A percentile compares a stretch with the other conserved stretches of the same genome.
phyloP scores from a whole-genome alignment of 2,888 invertebrate species.

The Erynnis tages region DNA sequence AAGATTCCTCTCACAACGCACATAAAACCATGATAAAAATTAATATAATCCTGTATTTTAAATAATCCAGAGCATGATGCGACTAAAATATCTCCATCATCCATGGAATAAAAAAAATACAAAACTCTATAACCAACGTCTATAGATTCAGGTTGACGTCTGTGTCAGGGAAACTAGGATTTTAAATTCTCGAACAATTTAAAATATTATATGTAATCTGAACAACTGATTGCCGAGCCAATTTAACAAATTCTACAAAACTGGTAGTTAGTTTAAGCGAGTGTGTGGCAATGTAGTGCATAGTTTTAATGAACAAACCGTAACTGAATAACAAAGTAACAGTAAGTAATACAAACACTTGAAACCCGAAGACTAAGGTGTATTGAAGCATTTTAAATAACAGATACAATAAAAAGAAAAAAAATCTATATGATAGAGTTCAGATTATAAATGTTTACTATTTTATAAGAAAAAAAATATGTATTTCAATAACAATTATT shows the following conservation, averaged over 20 bases:
- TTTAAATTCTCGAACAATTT: too few species aligned
- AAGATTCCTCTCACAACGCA: too few species aligned
- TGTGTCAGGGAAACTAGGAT: too few species aligned
- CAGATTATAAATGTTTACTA: slow-evolving; percentile 9
- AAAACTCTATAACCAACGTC: too few species aligned
- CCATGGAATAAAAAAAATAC: too few species aligned
- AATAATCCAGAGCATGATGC: too few species aligned
- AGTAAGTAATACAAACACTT: not conserved
- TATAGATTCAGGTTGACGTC: too few species aligned
- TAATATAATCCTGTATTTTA: too few species aligned
- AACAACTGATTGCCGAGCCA: not conserved
- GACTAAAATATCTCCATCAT: too few species aligned
- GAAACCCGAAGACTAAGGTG: not conserved
- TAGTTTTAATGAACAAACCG: slow-evolving; percentile 5
- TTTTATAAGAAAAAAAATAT: slow-evolving; percentile 20
- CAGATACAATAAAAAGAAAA: not conserved
- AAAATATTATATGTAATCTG: too few species aligned
- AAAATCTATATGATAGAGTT: slow-evolving; percentile 2
- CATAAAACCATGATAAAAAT: too few species aligned
- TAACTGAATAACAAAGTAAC: not conserved
- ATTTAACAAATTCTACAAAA: not conserved
- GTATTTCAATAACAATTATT: slow-evolving; percentile 3
- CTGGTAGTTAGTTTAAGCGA: not conserved
- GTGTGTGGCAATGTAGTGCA: slow-evolving; percentile 6
- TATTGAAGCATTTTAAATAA: not conserved